Evolutionary conservation across 2,113 vertebrate genomes (phyloP).

Genomic region (Dasyprocta punctata): DNA sequence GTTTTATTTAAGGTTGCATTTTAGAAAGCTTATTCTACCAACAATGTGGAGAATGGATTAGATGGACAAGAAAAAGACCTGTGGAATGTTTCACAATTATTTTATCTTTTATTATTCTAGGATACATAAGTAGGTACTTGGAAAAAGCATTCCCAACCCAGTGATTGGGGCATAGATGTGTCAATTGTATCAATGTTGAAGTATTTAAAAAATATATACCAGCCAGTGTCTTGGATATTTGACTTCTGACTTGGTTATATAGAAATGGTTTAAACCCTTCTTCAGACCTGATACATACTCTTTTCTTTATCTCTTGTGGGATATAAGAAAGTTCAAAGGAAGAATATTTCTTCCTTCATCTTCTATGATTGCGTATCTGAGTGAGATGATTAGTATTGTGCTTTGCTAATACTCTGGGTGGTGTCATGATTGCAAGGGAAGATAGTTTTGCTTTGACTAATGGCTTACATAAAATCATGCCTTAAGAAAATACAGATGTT

Average conservation of each 20-base stretch:
- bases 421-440: background rate
- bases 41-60: background rate
- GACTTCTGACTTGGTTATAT: background rate
- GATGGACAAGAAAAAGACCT: background rate
- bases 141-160: background rate
- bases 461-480: background rate
- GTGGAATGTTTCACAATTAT: background rate
- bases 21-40: background rate
- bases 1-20: background rate
- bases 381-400: background rate
- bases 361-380: background rate
- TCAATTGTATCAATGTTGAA: background rate
- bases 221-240: background rate
- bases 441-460: background rate
- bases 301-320: background rate
- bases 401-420: background rate
- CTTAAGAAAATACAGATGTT: constrained; percentile 27
- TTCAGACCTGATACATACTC: background rate
- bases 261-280: background rate
- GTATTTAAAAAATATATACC: background rate
- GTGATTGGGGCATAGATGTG: background rate
- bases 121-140: background rate
- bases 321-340: background rate
- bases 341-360: background rate
- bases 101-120: background rate